Percentiles rank a stretch among this genome's conserved stretches.
phyloP scores from a whole-genome alignment of 2,797 vertebrate species.

The Falco novaeseelandiae region DNA sequence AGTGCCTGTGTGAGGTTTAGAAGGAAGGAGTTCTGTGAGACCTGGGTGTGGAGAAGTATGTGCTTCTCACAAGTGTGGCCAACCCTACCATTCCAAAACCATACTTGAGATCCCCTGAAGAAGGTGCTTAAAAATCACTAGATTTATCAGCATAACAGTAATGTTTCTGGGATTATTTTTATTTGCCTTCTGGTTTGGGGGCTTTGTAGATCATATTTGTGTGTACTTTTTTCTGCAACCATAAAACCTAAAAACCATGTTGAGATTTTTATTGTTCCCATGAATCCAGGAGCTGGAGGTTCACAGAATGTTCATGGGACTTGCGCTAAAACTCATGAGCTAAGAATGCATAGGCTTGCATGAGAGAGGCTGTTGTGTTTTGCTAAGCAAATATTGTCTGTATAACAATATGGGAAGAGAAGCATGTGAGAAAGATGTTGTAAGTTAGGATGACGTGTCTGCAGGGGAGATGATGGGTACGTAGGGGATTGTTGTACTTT shows the following conservation, averaged over 20 bases:
- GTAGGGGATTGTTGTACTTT: neutral
- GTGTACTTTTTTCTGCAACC: neutral
- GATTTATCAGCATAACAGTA: constrained; percentile 9
- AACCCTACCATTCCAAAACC: neutral
- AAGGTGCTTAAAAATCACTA: neutral
- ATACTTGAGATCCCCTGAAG: neutral
- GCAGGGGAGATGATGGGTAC: neutral
- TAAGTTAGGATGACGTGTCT: neutral
- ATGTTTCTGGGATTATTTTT: constrained; percentile 52
- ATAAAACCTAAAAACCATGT: constrained; percentile 42
- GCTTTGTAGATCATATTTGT: constrained; percentile 30
- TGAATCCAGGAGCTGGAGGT: constrained; percentile 31
- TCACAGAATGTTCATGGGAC: constrained; percentile 46
- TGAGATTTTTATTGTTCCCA: constrained; percentile 52
- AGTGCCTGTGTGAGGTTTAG: neutral
- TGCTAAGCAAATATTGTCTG: neutral
- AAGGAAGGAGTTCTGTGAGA: neutral
- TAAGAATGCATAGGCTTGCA: neutral
- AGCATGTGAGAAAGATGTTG: neutral
- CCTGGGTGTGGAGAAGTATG: neutral
- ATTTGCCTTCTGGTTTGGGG: constrained; percentile 49
- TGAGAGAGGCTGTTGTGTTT: neutral
- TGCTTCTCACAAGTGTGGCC: neutral
- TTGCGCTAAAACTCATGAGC: neutral
- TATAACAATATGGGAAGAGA: neutral